phyloP scores from a whole-genome alignment of 2,797 vertebrate species.

The Muraenolepis orangiensis region DNA sequence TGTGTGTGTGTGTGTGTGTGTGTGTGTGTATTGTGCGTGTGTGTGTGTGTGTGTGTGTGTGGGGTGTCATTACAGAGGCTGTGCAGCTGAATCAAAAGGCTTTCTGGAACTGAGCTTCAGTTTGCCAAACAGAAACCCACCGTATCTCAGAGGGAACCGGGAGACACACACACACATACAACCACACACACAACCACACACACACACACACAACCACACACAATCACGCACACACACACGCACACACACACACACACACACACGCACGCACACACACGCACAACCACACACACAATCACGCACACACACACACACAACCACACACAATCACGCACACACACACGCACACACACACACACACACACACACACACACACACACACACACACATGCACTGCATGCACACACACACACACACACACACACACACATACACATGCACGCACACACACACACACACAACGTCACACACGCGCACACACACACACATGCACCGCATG shows the following conservation, averaged over 20 bases:
- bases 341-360: slow-evolving; percentile 12
- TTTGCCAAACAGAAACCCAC: slow-evolving; percentile 28
- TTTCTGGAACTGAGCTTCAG: slow-evolving; percentile 28
- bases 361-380: not conserved
- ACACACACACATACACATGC: slow-evolving; percentile 1
- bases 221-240: slow-evolving; percentile 7
- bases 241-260: slow-evolving; percentile 9
- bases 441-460: slow-evolving; percentile 32
- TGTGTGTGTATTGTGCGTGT: slow-evolving; percentile 11
- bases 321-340: no score
- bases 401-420: not conserved
- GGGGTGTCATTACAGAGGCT: slow-evolving; percentile 47
- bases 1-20: not conserved
- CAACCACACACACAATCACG: not conserved
- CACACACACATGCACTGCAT: not conserved
- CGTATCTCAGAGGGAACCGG: slow-evolving; percentile 25
- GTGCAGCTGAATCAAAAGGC: slow-evolving; percentile 41
- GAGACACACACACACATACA: slow-evolving; percentile 30
- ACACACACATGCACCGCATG: not conserved
- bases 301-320: no score
- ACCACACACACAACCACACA: slow-evolving; percentile 7
- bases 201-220: not conserved
- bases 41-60: slow-evolving; percentile 3
- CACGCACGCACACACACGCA: not conserved
- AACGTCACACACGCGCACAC: slow-evolving; percentile 3